Conservation (phyloP, 2,113 vertebrate genomes). For the Chaenogobius annularis region DNA sequence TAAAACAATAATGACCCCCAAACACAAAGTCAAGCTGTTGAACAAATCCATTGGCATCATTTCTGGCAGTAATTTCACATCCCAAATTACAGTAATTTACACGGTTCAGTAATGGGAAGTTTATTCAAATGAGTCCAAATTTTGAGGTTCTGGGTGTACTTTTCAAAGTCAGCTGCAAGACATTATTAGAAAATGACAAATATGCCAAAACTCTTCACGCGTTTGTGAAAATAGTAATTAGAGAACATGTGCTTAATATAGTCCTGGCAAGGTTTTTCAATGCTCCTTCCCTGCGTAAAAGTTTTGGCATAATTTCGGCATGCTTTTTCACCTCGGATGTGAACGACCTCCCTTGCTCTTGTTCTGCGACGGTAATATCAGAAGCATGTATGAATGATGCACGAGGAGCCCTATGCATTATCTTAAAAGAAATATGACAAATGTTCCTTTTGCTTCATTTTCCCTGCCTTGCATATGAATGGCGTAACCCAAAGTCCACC, state of each 20-base stretch:
- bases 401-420: slow-evolving; percentile 21
- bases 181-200: slow-evolving; percentile 28
- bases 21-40: slow-evolving; percentile 38
- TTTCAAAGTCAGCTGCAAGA: slow-evolving; percentile 33
- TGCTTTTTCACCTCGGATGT: not conserved
- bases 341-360: not conserved
- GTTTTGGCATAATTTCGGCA: not conserved
- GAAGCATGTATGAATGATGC: slow-evolving; percentile 9
- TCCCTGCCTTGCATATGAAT: slow-evolving; percentile 24
- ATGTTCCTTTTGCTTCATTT: slow-evolving; percentile 22
- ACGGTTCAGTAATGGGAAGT: slow-evolving; percentile 31
- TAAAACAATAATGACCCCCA: slow-evolving; percentile 23
- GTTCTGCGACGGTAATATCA: slow-evolving; percentile 3
- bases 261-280: slow-evolving; percentile 17
- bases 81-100: slow-evolving; percentile 46
- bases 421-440: slow-evolving; percentile 38
- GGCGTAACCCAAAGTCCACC: slow-evolving; percentile 38
- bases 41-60: slow-evolving; percentile 39
- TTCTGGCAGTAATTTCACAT: slow-evolving; percentile 26
- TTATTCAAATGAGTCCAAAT: slow-evolving; percentile 33
- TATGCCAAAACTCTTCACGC: slow-evolving; percentile 22
- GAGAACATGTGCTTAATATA: slow-evolving; percentile 7
- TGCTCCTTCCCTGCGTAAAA: slow-evolving; percentile 1
- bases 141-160: slow-evolving; percentile 14
- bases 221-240: slow-evolving; percentile 19